phyloP scores from a whole-genome alignment of 2,888 invertebrate genomes.

The Mimas tiliae region DNA sequence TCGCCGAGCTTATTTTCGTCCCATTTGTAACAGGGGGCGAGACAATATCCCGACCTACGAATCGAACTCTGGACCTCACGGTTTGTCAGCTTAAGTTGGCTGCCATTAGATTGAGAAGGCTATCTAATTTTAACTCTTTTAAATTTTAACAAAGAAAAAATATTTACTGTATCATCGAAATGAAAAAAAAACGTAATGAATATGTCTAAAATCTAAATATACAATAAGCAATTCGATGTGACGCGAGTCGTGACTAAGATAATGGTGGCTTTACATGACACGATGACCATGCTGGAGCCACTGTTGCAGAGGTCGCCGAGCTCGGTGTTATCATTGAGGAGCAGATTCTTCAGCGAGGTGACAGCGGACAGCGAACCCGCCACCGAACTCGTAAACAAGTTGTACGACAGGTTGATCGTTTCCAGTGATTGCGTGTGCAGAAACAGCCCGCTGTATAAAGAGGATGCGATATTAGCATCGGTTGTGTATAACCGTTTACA shows the following conservation, averaged over 20 bases:
- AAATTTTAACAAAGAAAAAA: too few relatives aligned
- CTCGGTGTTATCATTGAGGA: conserved; percentile 39
- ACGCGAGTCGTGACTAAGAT: not conserved
- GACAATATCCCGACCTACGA: too few relatives aligned
- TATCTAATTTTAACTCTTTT: too few relatives aligned
- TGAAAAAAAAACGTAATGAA: too few relatives aligned
- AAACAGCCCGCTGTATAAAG: conserved; percentile 2
- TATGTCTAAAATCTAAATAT: too few relatives aligned
- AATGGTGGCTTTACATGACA: not conserved
- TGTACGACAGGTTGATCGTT: not conserved
- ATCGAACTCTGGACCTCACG: too few relatives aligned
- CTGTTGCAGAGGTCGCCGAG: conserved; percentile 46
- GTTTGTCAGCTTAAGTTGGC: too few relatives aligned
- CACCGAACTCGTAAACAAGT: not conserved
- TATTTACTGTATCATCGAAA: too few relatives aligned
- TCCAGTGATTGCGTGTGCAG: not conserved
- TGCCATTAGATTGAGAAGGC: too few relatives aligned
- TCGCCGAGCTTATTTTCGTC: too few relatives aligned
- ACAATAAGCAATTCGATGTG: not conserved
- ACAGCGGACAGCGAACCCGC: not conserved
- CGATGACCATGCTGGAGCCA: not conserved
- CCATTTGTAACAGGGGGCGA: too few relatives aligned
- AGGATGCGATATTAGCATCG: not conserved
- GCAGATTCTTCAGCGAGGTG: conserved; percentile 29
- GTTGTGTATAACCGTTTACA: not conserved